Conservation (phyloP, 2,888 invertebrate genomes). For the Labia minor region DNA sequence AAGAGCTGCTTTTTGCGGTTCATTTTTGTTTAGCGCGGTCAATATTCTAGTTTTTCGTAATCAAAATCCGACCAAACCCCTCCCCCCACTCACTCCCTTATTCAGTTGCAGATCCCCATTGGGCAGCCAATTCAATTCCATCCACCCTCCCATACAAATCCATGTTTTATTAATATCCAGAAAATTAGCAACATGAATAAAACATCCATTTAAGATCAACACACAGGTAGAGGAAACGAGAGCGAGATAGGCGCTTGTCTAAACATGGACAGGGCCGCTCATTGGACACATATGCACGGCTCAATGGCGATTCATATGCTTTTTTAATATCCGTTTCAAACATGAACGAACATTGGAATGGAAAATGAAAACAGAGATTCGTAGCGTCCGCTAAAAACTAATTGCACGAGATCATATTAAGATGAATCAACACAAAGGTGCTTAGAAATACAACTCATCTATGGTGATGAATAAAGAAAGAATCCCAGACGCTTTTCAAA, state of each 20-base stretch:
- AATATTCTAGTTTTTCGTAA: conserved; percentile 13
- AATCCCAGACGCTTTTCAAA: no score
- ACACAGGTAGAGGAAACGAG: conserved; percentile 3
- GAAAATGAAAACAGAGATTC: not conserved
- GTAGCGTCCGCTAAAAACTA: not conserved
- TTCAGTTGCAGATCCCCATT: not conserved
- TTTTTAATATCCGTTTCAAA: conserved; percentile 13
- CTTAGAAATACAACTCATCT: not conserved
- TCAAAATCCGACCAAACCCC: not conserved
- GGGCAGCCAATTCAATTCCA: conserved; percentile 3
- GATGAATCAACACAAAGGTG: conserved; percentile 13
- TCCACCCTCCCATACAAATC: conserved; percentile 1
- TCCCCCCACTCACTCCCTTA: not conserved
- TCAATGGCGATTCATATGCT: conserved; percentile 13
- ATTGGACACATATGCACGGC: conserved; percentile 1
- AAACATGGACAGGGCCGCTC: not conserved
- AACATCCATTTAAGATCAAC: conserved; percentile 13
- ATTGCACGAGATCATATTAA: not conserved
- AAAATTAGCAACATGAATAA: conserved; percentile 13
- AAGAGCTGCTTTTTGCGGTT: not conserved
- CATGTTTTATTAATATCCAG: conserved; percentile 13
- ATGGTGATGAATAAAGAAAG: no score
- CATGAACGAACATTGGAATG: not conserved
- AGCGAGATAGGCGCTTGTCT: not conserved
- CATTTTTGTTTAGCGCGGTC: conserved; percentile 13